A percentile compares a stretch with the other conserved stretches of the same genome.
phyloP scores from a whole-genome alignment of 2,888 invertebrate genomes.

The Rhamnusium bicolor region DNA sequence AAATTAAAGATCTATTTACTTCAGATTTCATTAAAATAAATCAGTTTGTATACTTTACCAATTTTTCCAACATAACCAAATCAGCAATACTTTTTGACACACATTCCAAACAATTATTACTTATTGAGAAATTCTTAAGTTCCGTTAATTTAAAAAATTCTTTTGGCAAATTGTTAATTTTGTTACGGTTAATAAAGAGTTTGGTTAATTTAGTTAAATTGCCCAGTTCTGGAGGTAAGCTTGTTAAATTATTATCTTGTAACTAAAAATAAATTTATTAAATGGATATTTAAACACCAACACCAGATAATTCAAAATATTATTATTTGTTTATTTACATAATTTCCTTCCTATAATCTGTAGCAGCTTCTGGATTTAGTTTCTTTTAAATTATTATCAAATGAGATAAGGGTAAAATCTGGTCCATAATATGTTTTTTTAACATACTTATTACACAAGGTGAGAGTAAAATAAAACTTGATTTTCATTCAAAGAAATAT shows the following conservation, averaged over 20 bases:
- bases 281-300: conserved; percentile 15
- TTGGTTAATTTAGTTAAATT: conserved; percentile 79
- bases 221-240: conserved; percentile 83
- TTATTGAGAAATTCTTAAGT: conserved; percentile 80
- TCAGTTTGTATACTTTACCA: conserved; percentile 75
- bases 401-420: too few relatives aligned
- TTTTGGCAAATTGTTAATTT: conserved; percentile 76
- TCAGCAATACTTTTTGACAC: conserved; percentile 84
- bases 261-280: conserved; percentile 73
- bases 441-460: too few relatives aligned
- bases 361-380: not conserved
- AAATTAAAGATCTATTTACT: too few relatives aligned
- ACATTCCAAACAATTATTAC: conserved; percentile 81
- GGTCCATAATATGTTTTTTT: too few relatives aligned
- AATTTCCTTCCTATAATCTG: not conserved
- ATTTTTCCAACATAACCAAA: conserved; percentile 82
- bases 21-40: too few relatives aligned
- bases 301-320: not conserved
- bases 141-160: conserved; percentile 82
- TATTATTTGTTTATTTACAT: not conserved
- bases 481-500: too few relatives aligned
- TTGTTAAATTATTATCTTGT: conserved; percentile 86
- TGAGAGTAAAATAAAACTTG: too few relatives aligned
- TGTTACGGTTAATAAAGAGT: conserved; percentile 81
- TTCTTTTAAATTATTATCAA: too few relatives aligned